These are phyloP conservation scores for Tadarida brasiliensis DNA, from an alignment of 2,797 vertebrate genomes.

Conservation along the genomic window DNA sequence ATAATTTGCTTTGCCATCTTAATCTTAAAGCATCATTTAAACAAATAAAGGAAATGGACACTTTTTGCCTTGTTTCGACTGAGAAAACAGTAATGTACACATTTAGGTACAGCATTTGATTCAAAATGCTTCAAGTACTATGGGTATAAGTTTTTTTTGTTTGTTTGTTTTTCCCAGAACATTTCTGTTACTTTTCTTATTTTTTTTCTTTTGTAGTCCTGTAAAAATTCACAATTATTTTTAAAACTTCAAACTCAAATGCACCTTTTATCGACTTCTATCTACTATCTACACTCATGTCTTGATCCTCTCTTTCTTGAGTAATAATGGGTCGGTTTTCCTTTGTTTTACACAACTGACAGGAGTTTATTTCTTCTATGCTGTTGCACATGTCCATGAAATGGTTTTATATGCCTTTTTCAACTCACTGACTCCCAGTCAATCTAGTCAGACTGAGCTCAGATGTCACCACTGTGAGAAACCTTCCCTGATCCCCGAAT, in stretches of 20 bases:
- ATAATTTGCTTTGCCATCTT: background rate
- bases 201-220: background rate
- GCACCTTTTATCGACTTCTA: background rate
- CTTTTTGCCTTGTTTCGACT: background rate
- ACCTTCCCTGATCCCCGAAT: background rate
- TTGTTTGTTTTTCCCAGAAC: background rate
- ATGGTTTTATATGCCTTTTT: background rate
- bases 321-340: background rate
- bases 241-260: slow-evolving; percentile 5
- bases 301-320: background rate
- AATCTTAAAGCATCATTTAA: background rate
- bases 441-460: background rate
- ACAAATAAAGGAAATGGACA: background rate
- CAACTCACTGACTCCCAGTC: background rate
- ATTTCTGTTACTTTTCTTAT: background rate
- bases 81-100: background rate
- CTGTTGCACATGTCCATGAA: background rate
- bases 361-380: background rate
- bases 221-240: slow-evolving; percentile 3
- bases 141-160: background rate
- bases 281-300: background rate
- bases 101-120: background rate
- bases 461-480: background rate
- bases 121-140: background rate
- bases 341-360: background rate